phyloP scores from a whole-genome alignment of 37 sponge, comb jelly and placozoan species.

The Crambe crambe region DNA sequence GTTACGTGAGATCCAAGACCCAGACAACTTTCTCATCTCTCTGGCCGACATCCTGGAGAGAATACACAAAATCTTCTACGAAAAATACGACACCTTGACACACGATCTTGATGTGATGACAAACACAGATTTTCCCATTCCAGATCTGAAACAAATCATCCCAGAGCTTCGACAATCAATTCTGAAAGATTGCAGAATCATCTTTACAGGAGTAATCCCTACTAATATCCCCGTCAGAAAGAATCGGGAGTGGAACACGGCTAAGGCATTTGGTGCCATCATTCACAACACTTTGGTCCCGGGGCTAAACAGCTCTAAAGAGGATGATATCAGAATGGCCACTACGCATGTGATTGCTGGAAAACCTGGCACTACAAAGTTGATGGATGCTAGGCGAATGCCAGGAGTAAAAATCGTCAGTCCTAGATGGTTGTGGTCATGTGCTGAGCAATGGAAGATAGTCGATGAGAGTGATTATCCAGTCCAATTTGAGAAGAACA shows the following conservation, averaged over 20 bases:
- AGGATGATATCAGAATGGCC: conserved; percentile 8
- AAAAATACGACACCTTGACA: conserved; percentile 17
- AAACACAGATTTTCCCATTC: conserved; percentile 47
- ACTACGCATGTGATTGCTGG: conserved; percentile 96
- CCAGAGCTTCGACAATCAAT: conserved; percentile 77
- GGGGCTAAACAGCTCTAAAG: conserved; percentile 46
- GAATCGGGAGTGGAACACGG: conserved; percentile 89
- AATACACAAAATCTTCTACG: conserved; percentile 84
- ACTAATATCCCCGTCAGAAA: conserved; percentile 75
- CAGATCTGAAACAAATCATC: conserved; percentile 90
- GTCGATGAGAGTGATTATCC: conserved; percentile 69
- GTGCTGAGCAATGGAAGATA: conserved; percentile 89
- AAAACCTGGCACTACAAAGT: conserved; percentile 83
- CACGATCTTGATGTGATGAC: background rate
- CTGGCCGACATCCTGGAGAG: conserved; percentile 57
- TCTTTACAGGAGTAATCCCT: conserved; percentile 98
- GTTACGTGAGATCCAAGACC: conserved; percentile 63
- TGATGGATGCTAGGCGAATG: conserved; percentile 75
- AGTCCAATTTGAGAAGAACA: conserved; percentile 17
- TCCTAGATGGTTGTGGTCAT: conserved; percentile 91
- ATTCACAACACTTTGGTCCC: conserved; percentile 58
- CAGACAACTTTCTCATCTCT: conserved; percentile 72
- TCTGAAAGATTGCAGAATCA: conserved; percentile 58
- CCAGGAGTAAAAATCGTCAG: conserved; percentile 80
- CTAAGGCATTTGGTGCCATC: conserved; percentile 86